Evolutionary conservation across 2,113 vertebrate genomes (phyloP).

Genomic region (Percina caprodes): DNA sequence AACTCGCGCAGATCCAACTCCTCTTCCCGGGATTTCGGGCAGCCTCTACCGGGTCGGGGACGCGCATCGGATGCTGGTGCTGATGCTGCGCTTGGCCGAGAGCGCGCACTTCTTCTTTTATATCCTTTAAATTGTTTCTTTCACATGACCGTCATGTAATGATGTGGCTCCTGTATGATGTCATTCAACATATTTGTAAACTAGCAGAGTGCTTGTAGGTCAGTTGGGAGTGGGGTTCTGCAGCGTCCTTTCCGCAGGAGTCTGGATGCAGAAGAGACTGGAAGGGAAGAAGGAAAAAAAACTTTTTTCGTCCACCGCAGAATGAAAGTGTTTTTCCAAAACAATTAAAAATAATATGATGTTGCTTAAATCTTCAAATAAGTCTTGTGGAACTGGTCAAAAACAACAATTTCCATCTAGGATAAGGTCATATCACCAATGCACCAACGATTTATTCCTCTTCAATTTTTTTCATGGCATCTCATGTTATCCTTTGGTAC

Average conservation of each 20-base stretch:
- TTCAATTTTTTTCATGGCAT: slow-evolving; percentile 23
- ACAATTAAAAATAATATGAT: neutral
- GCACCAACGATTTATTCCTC: slow-evolving; percentile 19
- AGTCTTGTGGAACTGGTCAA: neutral
- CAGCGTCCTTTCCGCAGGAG: slow-evolving; percentile 17
- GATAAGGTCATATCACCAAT: neutral
- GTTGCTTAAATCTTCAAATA: slow-evolving; percentile 1
- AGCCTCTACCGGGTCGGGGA: slow-evolving; percentile 77
- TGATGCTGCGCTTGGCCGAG: slow-evolving; percentile 79
- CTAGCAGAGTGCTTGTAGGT: neutral
- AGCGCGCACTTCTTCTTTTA: slow-evolving; percentile 76
- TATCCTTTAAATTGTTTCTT: slow-evolving; percentile 55
- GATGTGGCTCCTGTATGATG: neutral
- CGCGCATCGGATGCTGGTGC: slow-evolving; percentile 79
- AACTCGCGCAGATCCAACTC: slow-evolving; percentile 83
- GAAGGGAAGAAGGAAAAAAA: neutral
- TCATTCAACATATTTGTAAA: slow-evolving; percentile 14
- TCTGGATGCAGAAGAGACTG: slow-evolving; percentile 35
- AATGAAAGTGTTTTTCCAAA: slow-evolving; percentile 15
- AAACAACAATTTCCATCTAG: neutral
- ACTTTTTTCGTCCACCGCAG: slow-evolving; percentile 46
- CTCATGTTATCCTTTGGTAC: slow-evolving; percentile 39
- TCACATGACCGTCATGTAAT: slow-evolving; percentile 30
- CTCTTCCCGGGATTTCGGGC: slow-evolving; percentile 81
- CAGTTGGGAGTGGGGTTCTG: slow-evolving; percentile 16